Percentiles rank a stretch among this genome's conserved stretches.
These are phyloP conservation scores for Origma solitaria DNA, from an alignment of 2,113 vertebrate genomes.

Conservation along the genomic window DNA sequence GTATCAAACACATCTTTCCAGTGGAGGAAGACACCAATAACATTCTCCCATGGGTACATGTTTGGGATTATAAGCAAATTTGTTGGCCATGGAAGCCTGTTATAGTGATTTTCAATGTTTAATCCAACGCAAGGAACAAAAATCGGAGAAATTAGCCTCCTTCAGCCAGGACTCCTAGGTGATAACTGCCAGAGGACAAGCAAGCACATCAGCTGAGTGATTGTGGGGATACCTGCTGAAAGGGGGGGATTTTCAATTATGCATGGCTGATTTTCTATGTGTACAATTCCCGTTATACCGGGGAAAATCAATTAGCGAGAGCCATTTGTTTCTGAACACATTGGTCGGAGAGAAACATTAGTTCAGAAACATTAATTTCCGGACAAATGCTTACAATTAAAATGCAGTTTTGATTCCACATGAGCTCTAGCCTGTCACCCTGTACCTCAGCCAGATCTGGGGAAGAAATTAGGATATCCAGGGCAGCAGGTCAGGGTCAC, in stretches of 20 bases:
- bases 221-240: not conserved
- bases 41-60: rapidly evolving
- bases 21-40: not conserved
- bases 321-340: conserved; percentile 16
- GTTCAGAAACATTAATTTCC: conserved; percentile 69
- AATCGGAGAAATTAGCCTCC: not conserved
- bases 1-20: not conserved
- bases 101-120: not conserved
- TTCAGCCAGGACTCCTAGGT: not conserved
- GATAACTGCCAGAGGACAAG: not conserved
- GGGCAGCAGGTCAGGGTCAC: not conserved
- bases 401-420: conserved; percentile 47
- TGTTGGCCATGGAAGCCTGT: not conserved
- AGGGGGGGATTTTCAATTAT: not conserved
- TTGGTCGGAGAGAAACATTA: conserved; percentile 35
- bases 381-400: conserved; percentile 64
- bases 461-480: not conserved
- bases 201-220: not conserved
- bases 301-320: conserved; percentile 25
- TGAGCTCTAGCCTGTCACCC: not conserved
- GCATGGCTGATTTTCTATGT: not conserved
- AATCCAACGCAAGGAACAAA: not conserved
- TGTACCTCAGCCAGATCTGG: not conserved
- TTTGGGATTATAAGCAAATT: not conserved
- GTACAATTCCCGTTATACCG: not conserved